These are phyloP conservation scores for Paralvinella palmiformis DNA, from an alignment of 1,140 invertebrate species.

Conservation along the genomic window DNA sequence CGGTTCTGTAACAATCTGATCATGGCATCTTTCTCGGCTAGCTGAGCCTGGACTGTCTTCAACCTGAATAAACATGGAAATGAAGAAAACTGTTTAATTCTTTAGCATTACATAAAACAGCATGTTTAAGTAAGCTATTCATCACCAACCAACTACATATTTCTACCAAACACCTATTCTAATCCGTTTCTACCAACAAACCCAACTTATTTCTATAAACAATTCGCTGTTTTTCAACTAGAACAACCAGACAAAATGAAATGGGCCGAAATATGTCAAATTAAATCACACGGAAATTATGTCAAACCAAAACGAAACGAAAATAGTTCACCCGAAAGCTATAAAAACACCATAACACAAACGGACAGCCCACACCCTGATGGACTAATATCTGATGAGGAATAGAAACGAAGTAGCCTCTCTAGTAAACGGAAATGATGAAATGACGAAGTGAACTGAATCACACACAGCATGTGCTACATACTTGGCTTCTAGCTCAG, in stretches of 20 bases:
- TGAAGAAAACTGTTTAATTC: neutral
- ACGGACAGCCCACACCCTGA: too few species aligned
- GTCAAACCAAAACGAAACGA: too few species aligned
- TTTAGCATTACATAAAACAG: neutral
- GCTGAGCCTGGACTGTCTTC: constrained; percentile 79
- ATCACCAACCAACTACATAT: neutral
- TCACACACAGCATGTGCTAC: too few species aligned
- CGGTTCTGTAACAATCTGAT: constrained; percentile 72
- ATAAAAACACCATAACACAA: too few species aligned
- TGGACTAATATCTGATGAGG: too few species aligned
- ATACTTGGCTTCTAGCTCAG: constrained; percentile 74
- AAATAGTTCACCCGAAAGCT: too few species aligned
- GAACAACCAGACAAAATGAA: neutral
- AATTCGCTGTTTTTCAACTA: neutral
- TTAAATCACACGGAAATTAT: too few species aligned
- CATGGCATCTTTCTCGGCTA: constrained; percentile 83
- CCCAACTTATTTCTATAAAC: neutral
- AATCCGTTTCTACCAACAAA: neutral
- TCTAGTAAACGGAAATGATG: too few species aligned
- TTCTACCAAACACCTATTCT: neutral
- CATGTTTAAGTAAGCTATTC: neutral
- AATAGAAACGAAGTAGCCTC: too few species aligned
- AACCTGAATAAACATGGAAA: constrained; percentile 55
- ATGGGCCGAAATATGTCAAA: too few species aligned
- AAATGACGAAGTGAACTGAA: too few species aligned